Base-by-base conservation (phyloP, 2,888 invertebrate species). In the Tupiocoris notatus region DNA sequence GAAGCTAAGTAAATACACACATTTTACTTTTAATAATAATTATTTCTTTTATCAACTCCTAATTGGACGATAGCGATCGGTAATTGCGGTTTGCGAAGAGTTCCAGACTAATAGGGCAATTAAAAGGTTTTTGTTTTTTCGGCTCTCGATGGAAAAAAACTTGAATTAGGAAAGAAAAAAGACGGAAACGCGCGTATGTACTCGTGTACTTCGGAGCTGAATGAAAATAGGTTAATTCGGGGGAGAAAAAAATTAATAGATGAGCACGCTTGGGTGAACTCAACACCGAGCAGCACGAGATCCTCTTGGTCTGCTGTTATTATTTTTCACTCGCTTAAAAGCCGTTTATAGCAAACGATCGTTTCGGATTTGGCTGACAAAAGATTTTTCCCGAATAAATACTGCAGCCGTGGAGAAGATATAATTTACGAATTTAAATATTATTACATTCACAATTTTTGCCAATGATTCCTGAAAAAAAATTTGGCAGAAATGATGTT, bases 11-110 rank as follows among this genome's bases (percentile, higher is more conserved):
- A 65, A 65, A 65, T 65, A 65, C 20, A 65, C 39, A 65, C 65
- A 65, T n/a, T 24, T 24, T 39, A 39, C 23, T 64, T 39, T 39
- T 65, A 65, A 65, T 65, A 24, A 39, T 65, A 39, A 39, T 65
- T 65, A 65, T 65, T 65, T 25, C 20, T 65, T 65, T 39, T 65
- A 65, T 65, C 65, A 24, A 17, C 17, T 18, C 39, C 65, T 65
- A 65, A 65, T 65, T 65, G 65, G 65, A 12, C 17, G 39, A 18
- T 65, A 25, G 39, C 20, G 65, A 1, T 18, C 17, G 25, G 65
- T 39, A 65, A 65, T 65, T 65, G 18, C 65, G 39, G 17, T 25
- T 39, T 39, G 39, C 39, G 39, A 39, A 39, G 39, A 39, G 39
- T 39, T 39, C 39, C 39, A 39, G 39, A 39, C 39, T 39, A 39